These are phyloP conservation scores for Orius laevigatus DNA, from an alignment of 1,140 invertebrate species.

Conservation along the genomic window DNA sequence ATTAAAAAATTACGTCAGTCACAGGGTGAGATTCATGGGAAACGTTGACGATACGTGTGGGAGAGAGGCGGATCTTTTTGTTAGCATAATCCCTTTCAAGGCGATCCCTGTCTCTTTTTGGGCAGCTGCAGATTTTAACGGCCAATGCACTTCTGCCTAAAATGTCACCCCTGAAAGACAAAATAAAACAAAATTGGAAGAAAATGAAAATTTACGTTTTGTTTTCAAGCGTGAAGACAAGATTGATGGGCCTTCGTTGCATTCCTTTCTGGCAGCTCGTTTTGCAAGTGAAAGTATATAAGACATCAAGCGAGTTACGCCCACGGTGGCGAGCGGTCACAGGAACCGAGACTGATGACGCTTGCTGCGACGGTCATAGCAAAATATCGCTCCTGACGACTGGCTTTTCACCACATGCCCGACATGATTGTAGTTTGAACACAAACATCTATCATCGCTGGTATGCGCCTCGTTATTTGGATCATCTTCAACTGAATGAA, in stretches of 20 bases:
- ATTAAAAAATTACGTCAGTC: no score
- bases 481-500: slow-evolving; percentile 10
- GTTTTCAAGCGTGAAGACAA: slow-evolving; percentile 68
- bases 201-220: no score
- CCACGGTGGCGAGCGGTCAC: slow-evolving; percentile 28
- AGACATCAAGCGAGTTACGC: slow-evolving; percentile 40
- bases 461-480: neutral
- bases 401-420: slow-evolving; percentile 12
- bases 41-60: no score
- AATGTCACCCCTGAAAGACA: no score
- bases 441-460: slow-evolving; percentile 7
- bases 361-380: slow-evolving; percentile 11
- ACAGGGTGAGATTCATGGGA: no score
- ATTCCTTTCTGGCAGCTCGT: slow-evolving; percentile 63
- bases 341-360: slow-evolving; percentile 30
- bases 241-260: slow-evolving; percentile 51
- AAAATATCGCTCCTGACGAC: slow-evolving; percentile 6
- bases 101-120: no score
- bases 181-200: no score
- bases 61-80: no score
- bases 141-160: no score
- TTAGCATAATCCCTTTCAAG: no score
- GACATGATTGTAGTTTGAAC: slow-evolving; percentile 12
- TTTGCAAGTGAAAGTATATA: slow-evolving; percentile 63
- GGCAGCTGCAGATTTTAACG: no score